phyloP scores from a whole-genome alignment of 2,113 vertebrate genomes.

The Formicarius rufipectus region DNA sequence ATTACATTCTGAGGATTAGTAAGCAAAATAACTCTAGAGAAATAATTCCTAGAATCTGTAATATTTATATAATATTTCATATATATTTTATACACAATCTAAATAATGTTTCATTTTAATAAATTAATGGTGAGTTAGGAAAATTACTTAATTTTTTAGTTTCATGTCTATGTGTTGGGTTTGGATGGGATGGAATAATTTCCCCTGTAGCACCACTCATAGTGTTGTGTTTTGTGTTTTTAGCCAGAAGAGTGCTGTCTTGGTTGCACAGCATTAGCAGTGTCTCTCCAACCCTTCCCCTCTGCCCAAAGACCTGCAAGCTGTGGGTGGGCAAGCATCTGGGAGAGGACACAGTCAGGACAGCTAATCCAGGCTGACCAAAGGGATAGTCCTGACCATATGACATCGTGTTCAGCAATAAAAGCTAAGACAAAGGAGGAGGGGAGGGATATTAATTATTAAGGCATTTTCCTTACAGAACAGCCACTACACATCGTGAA shows the following conservation, averaged over 20 bases:
- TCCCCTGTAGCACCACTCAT: background rate
- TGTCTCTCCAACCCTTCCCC: accelerated
- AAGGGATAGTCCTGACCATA: background rate
- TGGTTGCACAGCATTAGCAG: accelerated
- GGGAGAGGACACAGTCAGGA: background rate
- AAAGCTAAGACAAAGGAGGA: background rate
- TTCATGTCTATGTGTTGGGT: background rate
- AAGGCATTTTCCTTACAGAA: background rate
- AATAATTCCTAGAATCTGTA: background rate
- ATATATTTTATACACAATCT: background rate
- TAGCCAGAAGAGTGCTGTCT: background rate
- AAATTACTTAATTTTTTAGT: background rate
- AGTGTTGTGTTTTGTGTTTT: background rate
- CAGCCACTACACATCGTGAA: accelerated
- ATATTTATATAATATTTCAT: background rate
- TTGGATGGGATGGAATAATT: background rate
- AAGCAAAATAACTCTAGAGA: background rate
- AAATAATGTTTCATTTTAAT: background rate
- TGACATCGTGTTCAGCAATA: background rate
- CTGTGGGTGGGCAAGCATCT: background rate
- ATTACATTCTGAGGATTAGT: background rate
- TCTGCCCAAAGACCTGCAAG: background rate
- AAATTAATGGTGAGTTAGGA: background rate
- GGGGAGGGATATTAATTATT: background rate
- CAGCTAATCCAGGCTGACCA: background rate